Base-by-base conservation (phyloP, 2,113 vertebrate species). In the Bos javanicus region DNA sequence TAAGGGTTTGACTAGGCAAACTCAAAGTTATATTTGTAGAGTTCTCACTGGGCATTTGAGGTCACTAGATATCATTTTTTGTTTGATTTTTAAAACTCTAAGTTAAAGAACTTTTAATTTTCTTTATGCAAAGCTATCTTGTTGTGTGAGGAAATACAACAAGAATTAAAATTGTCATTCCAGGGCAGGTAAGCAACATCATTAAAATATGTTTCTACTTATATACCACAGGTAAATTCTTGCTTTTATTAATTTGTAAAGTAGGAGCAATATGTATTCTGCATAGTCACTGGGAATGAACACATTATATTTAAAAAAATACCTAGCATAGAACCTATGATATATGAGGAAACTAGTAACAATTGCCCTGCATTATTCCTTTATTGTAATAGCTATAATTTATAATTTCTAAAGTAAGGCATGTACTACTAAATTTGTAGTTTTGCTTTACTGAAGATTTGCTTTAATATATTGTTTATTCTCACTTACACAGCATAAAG, bases 191-290 rank as follows among this genome's bases (percentile, higher is more conserved):
- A 10, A 81, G 3, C 9, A 36, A 39, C 2, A 57, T 11, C 1
- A 33, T 71, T 74, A 74, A 6, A 89, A 1, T 6, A 48, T 36
- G 11, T 2, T 62, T 50, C 12, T 17, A 28, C 94, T 90, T 87
- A 4, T 54, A 46, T 78, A 39, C 7, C n/a, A 56, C 0, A 33
- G 11, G 0, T 56, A 76, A 67, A 3, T 59, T 4, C 2, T 8
- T 60, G 4, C 9, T 84, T 64, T n/a, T 64, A 39, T 78, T 82
- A 52, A 89, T 36, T 64, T 91, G 8, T 50, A 94, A 87, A 93
- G 48, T 21, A 60, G 6, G 15, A 90, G 2, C 6, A 62, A 60
- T 3, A 23, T 0, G 4, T 82, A 76, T 25, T 83, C 39, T 52
- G 64, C 0, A 94, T 30, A 19, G 17, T 74, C 6, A 48, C 43